Evolutionary conservation across 2,113 vertebrate species (phyloP), one percentile per base, ranked within the genome.

Genomic region (Lagopus muta): DNA sequence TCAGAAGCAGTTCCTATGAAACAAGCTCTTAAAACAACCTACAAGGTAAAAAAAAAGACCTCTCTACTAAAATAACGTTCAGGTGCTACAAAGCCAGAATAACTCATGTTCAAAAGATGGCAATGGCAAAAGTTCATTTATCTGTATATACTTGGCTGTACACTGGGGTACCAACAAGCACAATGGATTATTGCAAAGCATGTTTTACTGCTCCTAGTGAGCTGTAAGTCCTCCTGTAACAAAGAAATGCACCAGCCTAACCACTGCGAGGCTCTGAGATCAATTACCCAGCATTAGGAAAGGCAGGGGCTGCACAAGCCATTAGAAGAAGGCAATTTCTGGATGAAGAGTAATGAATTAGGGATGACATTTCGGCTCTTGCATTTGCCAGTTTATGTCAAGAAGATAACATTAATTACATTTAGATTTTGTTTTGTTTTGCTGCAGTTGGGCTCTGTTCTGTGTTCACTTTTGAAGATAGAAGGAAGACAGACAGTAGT

Each of bases 321-420:
- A 96, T 96, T 96, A 96, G 92, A 60, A 73, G 88, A 82, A 84
- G 86, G 89, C 90, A 86, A 95, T 95, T 94, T 95, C 76, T 82
- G 19, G 88, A 84, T 70, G 80, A 86, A 38, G 89, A 94, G 36
- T 8, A 90, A 66, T 66, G 80, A 95, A 97, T 96, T 94, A 93
- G 83, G 93, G 88, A 97, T 95, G 96, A 88, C 95, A 93, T 96
- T 96, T 95, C 91, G 90, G 95, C 82, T 73, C 73, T 83, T 94
- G 80, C 86, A 93, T 95, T 95, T 82, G 88, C 94, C 92, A 96
- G 94, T 81, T 82, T 90, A 78, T 97, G 93, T 71, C 96, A 90
- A 88, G 93, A 88, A 81, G 90, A 86, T 88, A 95, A 84, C 92
- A 91, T 88, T 97, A 97, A 96, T 97, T 93, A 79, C 93, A 97